Base-by-base conservation (phyloP, 2,113 vertebrate species). In the Psilopogon haemacephalus region DNA sequence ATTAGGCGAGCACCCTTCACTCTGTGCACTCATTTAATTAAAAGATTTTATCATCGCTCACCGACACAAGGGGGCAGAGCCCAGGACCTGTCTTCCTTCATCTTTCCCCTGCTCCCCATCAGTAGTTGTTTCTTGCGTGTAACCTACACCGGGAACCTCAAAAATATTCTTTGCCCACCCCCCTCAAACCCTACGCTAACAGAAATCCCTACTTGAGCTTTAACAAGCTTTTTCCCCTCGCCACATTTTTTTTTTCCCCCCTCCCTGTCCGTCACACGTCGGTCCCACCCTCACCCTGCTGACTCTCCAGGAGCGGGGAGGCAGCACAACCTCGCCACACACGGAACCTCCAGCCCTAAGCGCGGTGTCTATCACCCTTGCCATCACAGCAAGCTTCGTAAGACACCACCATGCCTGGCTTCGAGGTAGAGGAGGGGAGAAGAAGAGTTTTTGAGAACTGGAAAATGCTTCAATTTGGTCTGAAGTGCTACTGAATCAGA, bases 1-100 rank as follows among this genome's bases (percentile, higher is more conserved):
- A 95, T 96, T 96, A 96, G 78, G 91, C 3, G 2, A 94, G 91
- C 35, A 90, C 93, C 3, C 91, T 93, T 94, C 95, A 91, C 88
- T 91, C 93, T 95, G 95, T 95, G 95, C 95, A 89, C 79, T 95
- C 95, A 94, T 95, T 94, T 96, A 95, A 95, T 96, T 96, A 95
- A 67, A 91, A 95, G 93, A 95, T 95, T 95, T 95, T 94, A 96
- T 95, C 94, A 71, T 92, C 56, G 0, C 38, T 65, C 42, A 32
- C 90, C 91, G 95, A 95, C 96, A 95, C 92, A 92, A 95, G 96
- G 94, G 96, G 95, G 95, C 94, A 96, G 89, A 96, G 84, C 86
- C 95, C 93, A 56, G 84, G 93, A 32, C 77, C n/a, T 0, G 18
- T 77, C 83, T 77, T 90, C 65, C 46, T 70, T 88, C 33, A 27